Conservation (phyloP, 2,888 invertebrate species). For the Eulithis prunata region DNA sequence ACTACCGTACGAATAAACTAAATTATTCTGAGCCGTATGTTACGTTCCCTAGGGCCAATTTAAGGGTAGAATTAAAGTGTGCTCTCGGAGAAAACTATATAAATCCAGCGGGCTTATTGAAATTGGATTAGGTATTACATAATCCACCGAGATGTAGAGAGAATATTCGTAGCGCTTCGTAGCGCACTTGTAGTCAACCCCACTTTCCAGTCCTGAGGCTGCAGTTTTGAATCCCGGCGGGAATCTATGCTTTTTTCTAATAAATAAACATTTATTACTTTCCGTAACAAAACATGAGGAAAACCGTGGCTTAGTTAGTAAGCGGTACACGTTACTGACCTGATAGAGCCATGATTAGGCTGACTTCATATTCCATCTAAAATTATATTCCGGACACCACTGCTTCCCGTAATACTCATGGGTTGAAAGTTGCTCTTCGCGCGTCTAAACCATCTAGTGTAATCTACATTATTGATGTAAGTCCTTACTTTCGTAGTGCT, state of each 20-base stretch:
- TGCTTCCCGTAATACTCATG: not conserved
- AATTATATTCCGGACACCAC: too few species aligned
- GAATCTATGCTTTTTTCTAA: too few species aligned
- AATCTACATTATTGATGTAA: not conserved
- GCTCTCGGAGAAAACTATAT: conserved; percentile 12
- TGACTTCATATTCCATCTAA: too few species aligned
- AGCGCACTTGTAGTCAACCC: not conserved
- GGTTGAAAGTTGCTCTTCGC: not conserved
- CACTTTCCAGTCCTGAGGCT: too few species aligned
- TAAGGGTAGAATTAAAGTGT: conserved; percentile 15
- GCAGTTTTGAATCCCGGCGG: too few species aligned
- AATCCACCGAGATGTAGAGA: conserved; percentile 3
- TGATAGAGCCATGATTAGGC: too few species aligned
- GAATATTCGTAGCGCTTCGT: conserved; percentile 25
- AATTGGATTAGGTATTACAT: conserved; percentile 20
- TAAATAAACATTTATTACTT: too few species aligned
- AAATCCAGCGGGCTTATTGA: conserved; percentile 19
- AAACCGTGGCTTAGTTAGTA: too few species aligned
- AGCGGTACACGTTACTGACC: too few species aligned
- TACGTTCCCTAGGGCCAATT: conserved; percentile 20
- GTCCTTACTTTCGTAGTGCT: conserved; percentile 16
- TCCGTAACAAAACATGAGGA: too few species aligned
- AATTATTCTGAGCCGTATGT: conserved; percentile 19
- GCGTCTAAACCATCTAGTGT: not conserved
- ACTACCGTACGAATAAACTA: conserved; percentile 20